phyloP scores from a whole-genome alignment of 2,888 invertebrate species.

The Apotomis capreana region DNA sequence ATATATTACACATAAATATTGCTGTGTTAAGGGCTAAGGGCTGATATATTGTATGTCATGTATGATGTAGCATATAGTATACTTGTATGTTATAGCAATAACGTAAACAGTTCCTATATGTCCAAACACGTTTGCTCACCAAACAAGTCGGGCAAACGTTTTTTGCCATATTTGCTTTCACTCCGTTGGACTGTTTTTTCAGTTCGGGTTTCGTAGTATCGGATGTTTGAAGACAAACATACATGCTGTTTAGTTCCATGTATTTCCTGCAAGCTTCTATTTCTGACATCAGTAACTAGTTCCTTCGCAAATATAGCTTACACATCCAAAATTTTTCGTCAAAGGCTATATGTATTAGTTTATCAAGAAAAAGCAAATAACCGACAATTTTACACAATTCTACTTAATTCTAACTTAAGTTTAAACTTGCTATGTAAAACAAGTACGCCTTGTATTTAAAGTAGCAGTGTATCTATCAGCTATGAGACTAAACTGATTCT shows the following conservation, averaged over 20 bases:
- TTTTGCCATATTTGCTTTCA: conserved; percentile 42
- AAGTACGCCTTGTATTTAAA: too few relatives aligned
- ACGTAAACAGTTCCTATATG: conserved; percentile 30
- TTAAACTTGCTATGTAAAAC: too few relatives aligned
- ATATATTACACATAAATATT: not conserved
- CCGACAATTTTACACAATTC: too few relatives aligned
- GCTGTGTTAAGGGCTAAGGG: not conserved
- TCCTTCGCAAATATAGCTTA: not conserved
- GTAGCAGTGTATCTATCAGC: too few relatives aligned
- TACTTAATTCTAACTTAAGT: too few relatives aligned
- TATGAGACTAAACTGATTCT: too few relatives aligned
- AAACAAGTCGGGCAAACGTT: conserved; percentile 32
- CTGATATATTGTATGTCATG: not conserved
- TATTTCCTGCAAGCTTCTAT: conserved; percentile 22
- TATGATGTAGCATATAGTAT: not conserved
- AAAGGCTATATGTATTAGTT: too few relatives aligned
- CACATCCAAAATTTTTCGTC: too few relatives aligned
- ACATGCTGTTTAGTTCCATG: conserved; percentile 20
- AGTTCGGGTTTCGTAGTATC: conserved; percentile 37
- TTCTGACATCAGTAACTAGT: not conserved
- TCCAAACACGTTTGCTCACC: conserved; percentile 25
- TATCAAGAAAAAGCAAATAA: too few relatives aligned
- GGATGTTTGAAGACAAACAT: conserved; percentile 37
- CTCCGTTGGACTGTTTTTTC: conserved; percentile 38
- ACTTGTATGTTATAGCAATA: conserved; percentile 5